phyloP scores from a whole-genome alignment of 1,140 invertebrate genomes.

The Achroia grisella region DNA sequence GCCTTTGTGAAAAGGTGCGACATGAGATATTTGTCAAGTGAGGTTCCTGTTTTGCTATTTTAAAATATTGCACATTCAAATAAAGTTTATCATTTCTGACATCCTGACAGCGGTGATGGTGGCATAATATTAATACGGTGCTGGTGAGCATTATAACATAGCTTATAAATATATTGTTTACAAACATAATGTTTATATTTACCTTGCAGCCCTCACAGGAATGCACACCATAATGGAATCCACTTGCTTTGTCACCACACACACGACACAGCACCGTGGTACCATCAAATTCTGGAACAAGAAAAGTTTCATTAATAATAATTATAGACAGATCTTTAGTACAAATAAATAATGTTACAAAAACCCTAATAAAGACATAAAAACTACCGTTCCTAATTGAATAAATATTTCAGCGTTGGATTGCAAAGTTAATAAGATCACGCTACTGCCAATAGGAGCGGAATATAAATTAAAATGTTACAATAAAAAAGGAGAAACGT shows the following conservation, averaged over 20 bases:
- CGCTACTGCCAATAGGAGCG: background rate
- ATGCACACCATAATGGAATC: slow-evolving; percentile 99
- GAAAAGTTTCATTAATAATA: slow-evolving; percentile 13
- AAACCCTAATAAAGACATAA: background rate
- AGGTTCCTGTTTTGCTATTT: slow-evolving; percentile 14
- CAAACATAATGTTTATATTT: slow-evolving; percentile 20
- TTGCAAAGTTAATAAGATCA: background rate
- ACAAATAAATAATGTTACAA: background rate
- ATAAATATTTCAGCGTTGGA: background rate
- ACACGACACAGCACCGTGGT: slow-evolving; percentile 98
- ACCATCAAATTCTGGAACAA: slow-evolving; percentile 97
- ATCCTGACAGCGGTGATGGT: slow-evolving; percentile 8
- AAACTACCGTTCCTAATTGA: background rate
- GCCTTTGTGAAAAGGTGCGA: background rate
- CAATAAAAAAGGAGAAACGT: too few species aligned
- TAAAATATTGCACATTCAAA: background rate
- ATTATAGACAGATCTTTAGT: background rate
- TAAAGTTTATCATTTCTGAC: too few species aligned
- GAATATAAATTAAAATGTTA: too few species aligned
- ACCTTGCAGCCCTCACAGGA: slow-evolving; percentile 99
- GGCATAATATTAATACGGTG: slow-evolving; percentile 1
- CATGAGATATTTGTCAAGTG: slow-evolving; percentile 3
- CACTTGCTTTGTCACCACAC: slow-evolving; percentile 98
- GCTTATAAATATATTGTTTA: background rate
- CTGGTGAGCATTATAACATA: slow-evolving; percentile 22